Evolutionary conservation across 2,113 vertebrate genomes (phyloP).

Genomic region (Ciconia maguari): DNA sequence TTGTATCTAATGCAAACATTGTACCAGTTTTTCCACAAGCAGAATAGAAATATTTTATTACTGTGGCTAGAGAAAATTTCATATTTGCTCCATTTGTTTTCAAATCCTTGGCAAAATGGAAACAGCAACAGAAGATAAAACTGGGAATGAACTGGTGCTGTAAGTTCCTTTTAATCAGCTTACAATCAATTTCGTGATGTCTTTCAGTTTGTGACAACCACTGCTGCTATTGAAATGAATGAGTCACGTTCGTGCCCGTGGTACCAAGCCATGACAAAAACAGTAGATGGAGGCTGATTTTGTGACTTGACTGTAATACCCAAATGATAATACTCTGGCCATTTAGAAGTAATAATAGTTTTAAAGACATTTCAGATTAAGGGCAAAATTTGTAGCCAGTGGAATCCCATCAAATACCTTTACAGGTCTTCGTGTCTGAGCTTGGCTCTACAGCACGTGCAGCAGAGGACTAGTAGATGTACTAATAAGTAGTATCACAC

Average conservation of each 20-base stretch:
- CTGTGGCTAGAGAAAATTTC: not conserved
- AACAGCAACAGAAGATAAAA: not conserved
- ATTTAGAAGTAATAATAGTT: not conserved
- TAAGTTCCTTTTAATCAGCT: not conserved
- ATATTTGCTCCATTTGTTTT: not conserved
- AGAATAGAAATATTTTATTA: not conserved
- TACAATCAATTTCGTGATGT: not conserved
- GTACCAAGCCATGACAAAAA: not conserved
- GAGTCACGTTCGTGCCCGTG: rapidly evolving
- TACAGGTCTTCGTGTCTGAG: not conserved
- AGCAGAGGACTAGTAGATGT: not conserved
- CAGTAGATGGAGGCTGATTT: not conserved
- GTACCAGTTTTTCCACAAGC: not conserved
- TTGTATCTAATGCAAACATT: not conserved
- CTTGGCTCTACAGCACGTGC: rapidly evolving
- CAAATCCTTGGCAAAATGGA: not conserved
- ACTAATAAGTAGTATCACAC: not conserved
- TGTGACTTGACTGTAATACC: not conserved
- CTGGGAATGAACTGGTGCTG: not conserved
- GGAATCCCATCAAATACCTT: not conserved
- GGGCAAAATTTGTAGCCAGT: not conserved
- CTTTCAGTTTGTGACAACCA: not conserved
- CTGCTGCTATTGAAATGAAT: not conserved
- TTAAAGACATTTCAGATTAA: not conserved
- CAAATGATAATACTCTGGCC: not conserved